Evolutionary conservation across 1,140 invertebrate species (phyloP).

Genomic region (Mizuhopecten yessoensis): DNA sequence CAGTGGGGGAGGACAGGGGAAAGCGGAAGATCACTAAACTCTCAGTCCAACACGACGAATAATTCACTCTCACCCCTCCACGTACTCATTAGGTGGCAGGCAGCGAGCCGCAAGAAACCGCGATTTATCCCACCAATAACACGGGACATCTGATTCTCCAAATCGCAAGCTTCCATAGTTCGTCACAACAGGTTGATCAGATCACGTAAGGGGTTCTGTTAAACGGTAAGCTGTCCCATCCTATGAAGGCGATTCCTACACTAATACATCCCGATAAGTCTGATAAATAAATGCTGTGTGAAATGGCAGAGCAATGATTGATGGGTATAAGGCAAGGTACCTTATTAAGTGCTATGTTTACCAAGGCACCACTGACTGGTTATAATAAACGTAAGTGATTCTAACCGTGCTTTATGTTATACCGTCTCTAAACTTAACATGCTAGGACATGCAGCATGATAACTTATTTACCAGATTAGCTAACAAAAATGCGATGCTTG

Average conservation of each 20-base stretch:
- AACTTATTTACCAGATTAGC: background rate
- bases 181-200: background rate
- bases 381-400: background rate
- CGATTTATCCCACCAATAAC: background rate
- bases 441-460: background rate
- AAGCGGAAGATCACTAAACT: background rate
- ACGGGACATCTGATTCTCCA: background rate
- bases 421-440: background rate
- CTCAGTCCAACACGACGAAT: background rate
- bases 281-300: background rate
- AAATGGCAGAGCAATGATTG: background rate
- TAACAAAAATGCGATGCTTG: background rate
- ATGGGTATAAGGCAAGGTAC: background rate
- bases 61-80: slow-evolving; percentile 4
- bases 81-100: background rate
- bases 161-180: background rate
- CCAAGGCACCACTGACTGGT: background rate
- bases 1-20: background rate
- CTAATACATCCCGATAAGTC: background rate
- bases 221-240: background rate
- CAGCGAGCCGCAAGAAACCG: background rate
- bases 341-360: background rate
- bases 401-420: background rate
- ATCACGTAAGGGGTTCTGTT: background rate
- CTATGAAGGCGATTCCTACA: background rate